Evolutionary conservation across 2,113 vertebrate genomes (phyloP).

Genomic region (Calyptomena viridis): DNA sequence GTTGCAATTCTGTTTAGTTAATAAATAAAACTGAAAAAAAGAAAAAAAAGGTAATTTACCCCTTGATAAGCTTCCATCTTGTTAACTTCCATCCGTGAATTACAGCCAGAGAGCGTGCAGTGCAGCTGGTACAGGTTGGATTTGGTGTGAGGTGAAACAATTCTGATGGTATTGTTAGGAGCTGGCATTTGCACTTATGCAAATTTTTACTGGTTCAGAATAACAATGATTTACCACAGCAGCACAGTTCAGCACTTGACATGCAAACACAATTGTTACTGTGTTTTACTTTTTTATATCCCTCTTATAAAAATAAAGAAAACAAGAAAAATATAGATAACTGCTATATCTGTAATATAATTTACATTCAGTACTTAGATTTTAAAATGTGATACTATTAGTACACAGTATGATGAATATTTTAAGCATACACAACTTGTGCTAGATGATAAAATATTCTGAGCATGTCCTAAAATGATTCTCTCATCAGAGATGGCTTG

Average conservation of each 20-base stretch:
- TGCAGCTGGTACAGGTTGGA: neutral
- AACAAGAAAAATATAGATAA: neutral
- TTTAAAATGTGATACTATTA: conserved; percentile 28
- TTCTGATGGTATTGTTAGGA: conserved; percentile 39
- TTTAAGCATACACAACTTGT: conserved; percentile 69
- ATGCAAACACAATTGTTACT: conserved; percentile 1
- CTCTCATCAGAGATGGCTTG: conserved; percentile 77
- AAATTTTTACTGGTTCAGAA: conserved; percentile 63
- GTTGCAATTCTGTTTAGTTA: neutral
- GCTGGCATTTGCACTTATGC: conserved; percentile 57
- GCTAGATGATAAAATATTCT: conserved; percentile 75
- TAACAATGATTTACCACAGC: conserved; percentile 50
- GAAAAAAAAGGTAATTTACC: neutral
- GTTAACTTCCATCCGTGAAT: neutral
- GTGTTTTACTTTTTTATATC: neutral
- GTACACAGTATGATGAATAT: conserved; percentile 65
- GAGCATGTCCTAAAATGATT: conserved; percentile 74
- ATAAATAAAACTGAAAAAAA: neutral
- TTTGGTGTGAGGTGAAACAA: neutral
- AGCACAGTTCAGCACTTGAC: conserved; percentile 28
- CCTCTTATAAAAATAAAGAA: neutral
- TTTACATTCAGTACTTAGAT: neutral
- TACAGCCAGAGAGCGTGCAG: neutral
- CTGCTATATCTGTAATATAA: neutral
- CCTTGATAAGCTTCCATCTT: neutral